Base-by-base conservation (phyloP, 2,113 vertebrate genomes). In the Camelus bactrianus region DNA sequence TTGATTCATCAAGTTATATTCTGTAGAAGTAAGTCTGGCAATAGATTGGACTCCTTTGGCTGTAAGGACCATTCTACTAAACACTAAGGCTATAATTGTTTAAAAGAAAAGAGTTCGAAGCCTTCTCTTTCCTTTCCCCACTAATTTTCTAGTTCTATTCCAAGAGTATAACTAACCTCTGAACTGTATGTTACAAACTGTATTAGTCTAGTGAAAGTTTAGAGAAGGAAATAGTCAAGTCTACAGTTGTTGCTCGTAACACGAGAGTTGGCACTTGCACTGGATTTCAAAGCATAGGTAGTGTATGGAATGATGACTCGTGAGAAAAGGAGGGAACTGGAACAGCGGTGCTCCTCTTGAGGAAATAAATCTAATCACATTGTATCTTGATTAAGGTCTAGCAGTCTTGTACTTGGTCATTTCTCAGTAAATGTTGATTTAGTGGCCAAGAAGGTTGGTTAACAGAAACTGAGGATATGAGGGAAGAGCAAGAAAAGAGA, bases 1-100 rank as follows among this genome's bases (percentile, higher is more conserved):
- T 65, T 95, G 69, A 28, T 84, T 95, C 38, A 42, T 32, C 91
- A 88, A 89, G 32, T 95, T 95, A 84, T 58, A 86, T 79, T 88
- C 30, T 93, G 3, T 92, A 80, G 35, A 73, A 88, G n/a, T 72
- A 50, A 70, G 12, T 65, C 58, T 90, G 84, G 20, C 0, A 62
- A 5, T 76, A 56, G 24, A n/a, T 89, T 79, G 60, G 84, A 92
- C 16, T 96, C 22, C 32, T 94, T 84, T 58, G 67, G 6, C 16
- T 83, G 38, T 87, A 15, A 95, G 58, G 50, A 87, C 15, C 16
- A 32, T 94, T 92, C n/a, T 81, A 46, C n/a, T 81, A 46, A 89
- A 58, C 76, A 60, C 38, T 72, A 54, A 73, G 67, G 46, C 92
- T 95, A 8, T 88, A 35, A 82, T 93, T 85, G 32, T 94, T 94